A percentile compares a stretch with the other conserved stretches of the same genome.
Evolutionary conservation across 2,888 invertebrate species (phyloP).

Genomic region (Plagodis dolabraria): DNA sequence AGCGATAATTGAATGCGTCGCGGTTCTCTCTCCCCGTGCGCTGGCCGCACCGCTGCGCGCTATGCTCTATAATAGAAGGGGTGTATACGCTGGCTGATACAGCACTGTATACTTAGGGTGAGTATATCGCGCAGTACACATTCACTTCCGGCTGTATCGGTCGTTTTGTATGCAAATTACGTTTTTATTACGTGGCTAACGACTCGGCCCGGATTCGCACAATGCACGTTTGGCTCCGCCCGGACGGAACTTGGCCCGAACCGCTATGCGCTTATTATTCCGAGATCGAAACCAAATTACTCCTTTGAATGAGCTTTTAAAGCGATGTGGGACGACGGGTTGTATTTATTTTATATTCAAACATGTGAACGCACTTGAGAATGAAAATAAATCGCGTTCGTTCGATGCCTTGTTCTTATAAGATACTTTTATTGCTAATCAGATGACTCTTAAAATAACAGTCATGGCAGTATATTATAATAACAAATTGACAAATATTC

Average conservation of each 20-base stretch:
- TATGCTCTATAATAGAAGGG: neutral
- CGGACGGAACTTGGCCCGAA: constrained; percentile 14
- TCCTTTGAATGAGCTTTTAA: constrained; percentile 9
- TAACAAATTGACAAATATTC: too few relatives aligned
- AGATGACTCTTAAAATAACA: too few relatives aligned
- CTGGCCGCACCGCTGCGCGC: neutral
- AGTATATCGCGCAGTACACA: constrained; percentile 14
- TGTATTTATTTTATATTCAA: constrained; percentile 2
- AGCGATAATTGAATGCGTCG: constrained; percentile 40
- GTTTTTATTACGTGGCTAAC: constrained; percentile 36
- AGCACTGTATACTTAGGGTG: neutral
- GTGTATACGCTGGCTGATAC: neutral
- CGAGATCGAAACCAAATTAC: constrained; percentile 15
- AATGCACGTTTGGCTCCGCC: constrained; percentile 23
- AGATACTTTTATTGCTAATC: too few relatives aligned
- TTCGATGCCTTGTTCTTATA: too few relatives aligned
- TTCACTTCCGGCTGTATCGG: constrained; percentile 34
- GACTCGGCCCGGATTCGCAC: constrained; percentile 26
- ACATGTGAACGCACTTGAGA: constrained; percentile 1
- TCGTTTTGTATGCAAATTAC: constrained; percentile 39
- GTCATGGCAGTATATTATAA: too few relatives aligned
- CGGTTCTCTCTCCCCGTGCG: neutral
- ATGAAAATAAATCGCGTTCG: neutral
- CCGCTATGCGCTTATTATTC: constrained; percentile 13
- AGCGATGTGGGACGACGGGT: constrained; percentile 1